phyloP scores from a whole-genome alignment of 2,888 invertebrate genomes.

The Cylindroiulus punctatus region DNA sequence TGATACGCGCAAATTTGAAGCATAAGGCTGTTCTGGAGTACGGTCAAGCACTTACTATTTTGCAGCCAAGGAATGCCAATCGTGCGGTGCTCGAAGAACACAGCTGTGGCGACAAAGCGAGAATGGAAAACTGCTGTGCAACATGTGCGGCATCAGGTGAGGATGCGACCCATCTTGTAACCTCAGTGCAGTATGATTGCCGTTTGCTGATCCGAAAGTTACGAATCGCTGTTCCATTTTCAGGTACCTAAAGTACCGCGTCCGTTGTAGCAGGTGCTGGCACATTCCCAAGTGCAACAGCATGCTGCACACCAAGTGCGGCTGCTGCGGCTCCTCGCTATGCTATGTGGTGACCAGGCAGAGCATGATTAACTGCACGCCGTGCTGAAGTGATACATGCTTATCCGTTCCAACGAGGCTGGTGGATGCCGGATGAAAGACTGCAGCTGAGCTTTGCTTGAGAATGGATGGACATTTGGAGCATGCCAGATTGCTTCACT shows the following conservation, averaged over 20 bases:
- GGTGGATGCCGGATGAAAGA: too few species aligned
- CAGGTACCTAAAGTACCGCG: not conserved
- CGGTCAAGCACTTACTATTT: not conserved
- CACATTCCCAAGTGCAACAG: not conserved
- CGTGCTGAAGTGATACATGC: too few species aligned
- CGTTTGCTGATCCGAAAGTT: too few species aligned
- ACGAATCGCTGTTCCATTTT: not conserved
- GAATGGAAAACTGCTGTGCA: not conserved
- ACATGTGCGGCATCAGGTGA: constrained; percentile 21
- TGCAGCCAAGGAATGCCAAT: constrained; percentile 4
- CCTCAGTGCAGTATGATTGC: too few species aligned
- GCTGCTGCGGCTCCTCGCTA: not conserved
- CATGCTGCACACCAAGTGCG: not conserved
- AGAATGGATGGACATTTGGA: too few species aligned
- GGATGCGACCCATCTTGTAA: too few species aligned
- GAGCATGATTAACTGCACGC: not conserved
- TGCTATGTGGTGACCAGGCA: not conserved
- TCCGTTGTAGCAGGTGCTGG: constrained; percentile 18
- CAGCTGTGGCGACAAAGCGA: not conserved
- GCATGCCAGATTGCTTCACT: too few species aligned
- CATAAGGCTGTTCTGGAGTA: too few species aligned
- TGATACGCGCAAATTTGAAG: too few species aligned
- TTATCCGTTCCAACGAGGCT: too few species aligned
- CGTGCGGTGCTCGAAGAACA: constrained; percentile 10
- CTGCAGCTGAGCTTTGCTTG: too few species aligned